phyloP scores from a whole-genome alignment of 1,140 invertebrate species.

The Lordiphosa mommai region DNA sequence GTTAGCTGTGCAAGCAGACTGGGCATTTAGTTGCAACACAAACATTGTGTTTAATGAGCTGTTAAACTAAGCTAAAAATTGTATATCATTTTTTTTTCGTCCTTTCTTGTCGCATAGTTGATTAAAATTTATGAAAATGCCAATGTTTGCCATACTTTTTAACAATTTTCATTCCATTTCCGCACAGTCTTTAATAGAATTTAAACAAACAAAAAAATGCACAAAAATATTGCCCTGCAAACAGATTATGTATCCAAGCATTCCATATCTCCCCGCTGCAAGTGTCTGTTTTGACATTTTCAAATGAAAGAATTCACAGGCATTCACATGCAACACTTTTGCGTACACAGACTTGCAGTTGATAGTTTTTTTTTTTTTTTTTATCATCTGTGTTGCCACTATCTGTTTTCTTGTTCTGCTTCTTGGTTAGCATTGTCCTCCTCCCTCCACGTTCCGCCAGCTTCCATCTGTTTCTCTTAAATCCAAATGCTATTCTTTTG shows the following conservation, averaged over 20 bases:
- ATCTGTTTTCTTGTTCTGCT: neutral
- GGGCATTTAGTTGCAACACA: too few relatives aligned
- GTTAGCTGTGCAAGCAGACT: too few relatives aligned
- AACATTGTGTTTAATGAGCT: too few relatives aligned
- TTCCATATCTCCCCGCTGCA: slow-evolving; percentile 14
- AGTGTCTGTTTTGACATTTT: slow-evolving; percentile 33
- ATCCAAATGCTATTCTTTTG: neutral
- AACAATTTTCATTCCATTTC: too few relatives aligned
- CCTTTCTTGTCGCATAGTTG: too few relatives aligned
- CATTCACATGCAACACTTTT: slow-evolving; percentile 21
- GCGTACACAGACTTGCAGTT: slow-evolving; percentile 19
- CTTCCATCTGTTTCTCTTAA: neutral
- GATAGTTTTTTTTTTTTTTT: slow-evolving; percentile 17
- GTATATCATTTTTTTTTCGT: too few relatives aligned
- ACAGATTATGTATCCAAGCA: slow-evolving; percentile 23
- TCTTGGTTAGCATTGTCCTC: neutral
- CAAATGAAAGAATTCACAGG: slow-evolving; percentile 37
- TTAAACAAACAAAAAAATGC: too few relatives aligned
- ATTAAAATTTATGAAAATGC: too few relatives aligned
- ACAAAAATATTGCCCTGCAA: neutral
- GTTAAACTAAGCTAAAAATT: too few relatives aligned
- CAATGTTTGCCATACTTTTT: too few relatives aligned
- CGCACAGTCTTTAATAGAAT: too few relatives aligned
- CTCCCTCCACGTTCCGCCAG: neutral
- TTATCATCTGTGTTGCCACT: neutral